Evolutionary conservation across 2,888 invertebrate species (phyloP), one percentile per base, ranked within the genome.

Genomic region (Drosophila kuntzei): DNA sequence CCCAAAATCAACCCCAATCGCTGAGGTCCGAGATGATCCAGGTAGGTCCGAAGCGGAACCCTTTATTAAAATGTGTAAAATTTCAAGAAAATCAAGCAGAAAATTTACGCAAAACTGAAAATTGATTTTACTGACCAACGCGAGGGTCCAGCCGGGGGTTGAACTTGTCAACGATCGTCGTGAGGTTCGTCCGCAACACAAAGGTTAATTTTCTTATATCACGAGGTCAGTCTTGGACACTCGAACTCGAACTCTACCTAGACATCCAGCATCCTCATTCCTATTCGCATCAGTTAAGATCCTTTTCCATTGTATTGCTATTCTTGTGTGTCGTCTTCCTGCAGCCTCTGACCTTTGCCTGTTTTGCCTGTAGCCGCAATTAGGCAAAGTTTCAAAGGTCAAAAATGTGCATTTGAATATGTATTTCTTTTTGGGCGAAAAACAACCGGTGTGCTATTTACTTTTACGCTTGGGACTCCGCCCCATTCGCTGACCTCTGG

Each of bases 151-250:
- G n/a, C 5, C 46, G 65, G 69, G 83, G 86, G 83, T 80, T 82
- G 83, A 80, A 62, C 85, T 79, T 84, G 84, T 74, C 77, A 65
- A 44, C 71, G 71, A 51, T 70, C 50, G 37, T 39, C 37, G 18
- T 57, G 44, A 43, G 49, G 39, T 50, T 43, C 63, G 49, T 57
- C 39, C 29, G 20, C 46, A 49, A 58, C 54, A 74, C 63, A 80
- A 71, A 89, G 87, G 87, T 90, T 89, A 87, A 81, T 84, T 85
- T 84, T 73, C 80, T 80, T 82, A 76, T 64, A 59, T 60, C 60
- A 55, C 66, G 79, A 75, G 89, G 87, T 79, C 85, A 82, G 65
- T n/a, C 49, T 65, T 64, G 72, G 70, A 74, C 87, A 80, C 76
- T 81, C 78, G 58, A 70, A 61, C 51, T 44, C 43, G 51, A 57